Conservation (phyloP, 2,797 vertebrate species). For the Pipistrellus nathusii region DNA sequence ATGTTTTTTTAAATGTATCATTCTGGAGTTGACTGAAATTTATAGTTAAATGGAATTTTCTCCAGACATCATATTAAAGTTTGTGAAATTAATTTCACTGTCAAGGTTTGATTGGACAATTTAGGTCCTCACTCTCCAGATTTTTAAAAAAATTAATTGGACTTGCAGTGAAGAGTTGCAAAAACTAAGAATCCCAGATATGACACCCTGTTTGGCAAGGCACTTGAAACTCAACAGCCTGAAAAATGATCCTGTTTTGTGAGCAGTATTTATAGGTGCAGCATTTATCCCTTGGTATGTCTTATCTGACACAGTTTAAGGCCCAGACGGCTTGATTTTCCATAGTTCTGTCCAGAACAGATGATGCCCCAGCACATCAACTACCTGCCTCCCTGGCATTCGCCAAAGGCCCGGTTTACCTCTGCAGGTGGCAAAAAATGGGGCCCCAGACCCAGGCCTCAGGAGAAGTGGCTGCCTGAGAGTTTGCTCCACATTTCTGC, state of each 20-base stretch:
- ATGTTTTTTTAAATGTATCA: background rate
- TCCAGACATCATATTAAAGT: slow-evolving; percentile 77
- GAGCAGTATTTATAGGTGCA: slow-evolving; percentile 75
- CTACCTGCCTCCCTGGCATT: slow-evolving; percentile 47
- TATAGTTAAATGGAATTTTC: slow-evolving; percentile 77
- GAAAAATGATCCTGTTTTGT: slow-evolving; percentile 69
- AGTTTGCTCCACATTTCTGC: background rate
- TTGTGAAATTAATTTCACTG: slow-evolving; percentile 71
- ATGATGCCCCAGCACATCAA: background rate
- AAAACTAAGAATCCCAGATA: slow-evolving; percentile 72
- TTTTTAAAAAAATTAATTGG: slow-evolving; percentile 75
- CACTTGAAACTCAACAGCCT: slow-evolving; percentile 70
- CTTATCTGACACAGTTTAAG: slow-evolving; percentile 74
- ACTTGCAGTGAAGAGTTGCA: slow-evolving; percentile 62
- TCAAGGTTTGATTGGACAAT: slow-evolving; percentile 71
- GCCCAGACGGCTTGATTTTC: slow-evolving; percentile 66
- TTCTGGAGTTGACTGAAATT: slow-evolving; percentile 45
- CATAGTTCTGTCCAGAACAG: slow-evolving; percentile 51
- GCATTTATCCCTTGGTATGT: slow-evolving; percentile 65
- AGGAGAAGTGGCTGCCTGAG: background rate
- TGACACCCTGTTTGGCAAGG: slow-evolving; percentile 68
- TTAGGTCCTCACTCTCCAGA: slow-evolving; percentile 63
- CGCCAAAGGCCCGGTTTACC: background rate
- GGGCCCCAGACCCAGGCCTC: background rate
- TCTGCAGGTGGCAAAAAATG: background rate